Conservation (phyloP, 2,113 vertebrate genomes). For the Zapus hudsonius region DNA sequence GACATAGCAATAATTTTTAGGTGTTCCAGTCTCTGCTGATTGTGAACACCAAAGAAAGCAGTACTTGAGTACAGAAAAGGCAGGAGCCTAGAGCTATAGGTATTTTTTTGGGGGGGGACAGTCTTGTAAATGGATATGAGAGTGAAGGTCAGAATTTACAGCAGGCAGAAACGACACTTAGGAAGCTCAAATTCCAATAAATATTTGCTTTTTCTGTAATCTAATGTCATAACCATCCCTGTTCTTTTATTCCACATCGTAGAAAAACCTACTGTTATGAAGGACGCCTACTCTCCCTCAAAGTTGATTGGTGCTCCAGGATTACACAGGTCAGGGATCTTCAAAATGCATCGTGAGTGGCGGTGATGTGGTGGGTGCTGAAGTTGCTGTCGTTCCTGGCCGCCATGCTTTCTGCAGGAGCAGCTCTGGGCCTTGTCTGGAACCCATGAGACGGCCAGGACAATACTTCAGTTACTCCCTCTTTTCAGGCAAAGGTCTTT, state of each 20-base stretch:
- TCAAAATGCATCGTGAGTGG: not conserved
- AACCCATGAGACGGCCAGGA: not conserved
- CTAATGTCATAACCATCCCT: not conserved
- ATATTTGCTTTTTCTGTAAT: slow-evolving; percentile 31
- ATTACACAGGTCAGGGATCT: not conserved
- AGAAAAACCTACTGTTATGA: not conserved
- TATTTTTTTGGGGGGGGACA: too few relatives aligned
- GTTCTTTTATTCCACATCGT: not conserved
- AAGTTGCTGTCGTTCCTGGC: not conserved
- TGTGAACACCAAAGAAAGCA: not conserved
- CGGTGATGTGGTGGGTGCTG: not conserved
- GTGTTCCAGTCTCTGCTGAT: slow-evolving; percentile 21
- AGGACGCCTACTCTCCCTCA: not conserved
- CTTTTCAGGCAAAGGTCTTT: not conserved
- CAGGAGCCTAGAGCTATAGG: too few relatives aligned
- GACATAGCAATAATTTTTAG: slow-evolving; percentile 64
- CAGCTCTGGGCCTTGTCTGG: not conserved
- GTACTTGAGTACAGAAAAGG: not conserved
- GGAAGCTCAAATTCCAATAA: not conserved
- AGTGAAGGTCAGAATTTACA: not conserved
- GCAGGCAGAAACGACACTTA: not conserved
- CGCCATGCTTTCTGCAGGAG: not conserved
- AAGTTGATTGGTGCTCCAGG: not conserved
- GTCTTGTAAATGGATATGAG: not conserved
- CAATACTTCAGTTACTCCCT: not conserved